These are phyloP conservation scores for Prolemur simus DNA, from an alignment of 2,113 vertebrate species.

Conservation along the genomic window DNA sequence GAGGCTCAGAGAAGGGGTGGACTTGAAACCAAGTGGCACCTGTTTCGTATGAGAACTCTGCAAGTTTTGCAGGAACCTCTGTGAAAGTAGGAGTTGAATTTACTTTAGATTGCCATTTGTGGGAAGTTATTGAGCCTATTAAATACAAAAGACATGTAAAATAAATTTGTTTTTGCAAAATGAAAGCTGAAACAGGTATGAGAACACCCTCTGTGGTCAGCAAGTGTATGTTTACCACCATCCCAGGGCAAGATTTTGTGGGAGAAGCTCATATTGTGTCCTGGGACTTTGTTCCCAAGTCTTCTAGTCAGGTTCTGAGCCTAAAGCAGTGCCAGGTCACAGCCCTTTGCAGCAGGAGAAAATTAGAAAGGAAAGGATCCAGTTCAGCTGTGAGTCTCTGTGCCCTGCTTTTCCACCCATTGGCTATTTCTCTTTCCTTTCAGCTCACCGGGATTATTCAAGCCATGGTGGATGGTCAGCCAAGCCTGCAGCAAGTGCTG, in stretches of 20 bases:
- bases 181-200: slow-evolving; percentile 7
- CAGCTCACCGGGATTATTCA: slow-evolving; percentile 91
- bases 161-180: background rate
- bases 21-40: background rate
- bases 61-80: background rate
- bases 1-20: background rate
- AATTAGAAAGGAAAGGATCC: background rate
- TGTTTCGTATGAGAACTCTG: background rate
- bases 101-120: background rate
- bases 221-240: background rate
- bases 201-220: background rate
- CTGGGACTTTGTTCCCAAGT: background rate
- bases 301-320: background rate
- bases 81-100: slow-evolving; percentile 36
- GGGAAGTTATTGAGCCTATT: background rate
- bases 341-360: background rate
- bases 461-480: slow-evolving; percentile 91
- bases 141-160: slow-evolving; percentile 17
- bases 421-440: slow-evolving; percentile 80
- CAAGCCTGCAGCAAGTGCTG: slow-evolving; percentile 88
- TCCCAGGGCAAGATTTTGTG: background rate
- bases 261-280: background rate
- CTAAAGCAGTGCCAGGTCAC: background rate
- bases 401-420: background rate
- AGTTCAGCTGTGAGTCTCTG: background rate